phyloP scores from a whole-genome alignment of 2,888 invertebrate genomes.

The Brachyptera putata region DNA sequence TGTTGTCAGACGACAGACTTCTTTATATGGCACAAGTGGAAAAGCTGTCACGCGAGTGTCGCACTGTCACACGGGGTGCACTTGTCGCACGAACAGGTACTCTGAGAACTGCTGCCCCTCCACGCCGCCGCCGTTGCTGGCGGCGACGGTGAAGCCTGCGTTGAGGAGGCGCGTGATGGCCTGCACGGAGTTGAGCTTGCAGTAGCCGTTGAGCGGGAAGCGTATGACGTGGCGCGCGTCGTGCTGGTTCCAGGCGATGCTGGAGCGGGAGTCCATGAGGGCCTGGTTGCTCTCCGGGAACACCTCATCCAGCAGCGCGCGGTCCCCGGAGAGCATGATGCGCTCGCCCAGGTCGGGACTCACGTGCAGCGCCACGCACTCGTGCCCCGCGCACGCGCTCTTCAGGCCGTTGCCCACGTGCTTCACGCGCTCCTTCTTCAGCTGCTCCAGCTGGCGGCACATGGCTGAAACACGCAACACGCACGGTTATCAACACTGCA shows the following conservation, averaged over 20 bases:
- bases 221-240: conserved; percentile 79
- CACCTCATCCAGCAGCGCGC: conserved; percentile 69
- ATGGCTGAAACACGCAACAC: conserved; percentile 54
- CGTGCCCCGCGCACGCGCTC: conserved; percentile 47
- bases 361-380: conserved; percentile 75
- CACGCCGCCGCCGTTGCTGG: conserved; percentile 81
- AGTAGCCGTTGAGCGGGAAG: conserved; percentile 83
- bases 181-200: conserved; percentile 85
- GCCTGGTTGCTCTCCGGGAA: conserved; percentile 75
- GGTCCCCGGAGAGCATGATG: conserved; percentile 76
- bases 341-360: conserved; percentile 77
- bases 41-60: neutral
- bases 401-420: conserved; percentile 46
- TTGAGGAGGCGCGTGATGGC: conserved; percentile 77
- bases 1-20: neutral
- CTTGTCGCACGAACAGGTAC: conserved; percentile 69
- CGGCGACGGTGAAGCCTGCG: conserved; percentile 71
- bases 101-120: conserved; percentile 88
- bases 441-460: conserved; percentile 66
- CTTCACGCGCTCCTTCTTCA: conserved; percentile 65
- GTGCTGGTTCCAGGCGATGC: conserved; percentile 75
- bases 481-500: neutral
- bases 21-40: conserved; percentile 13
- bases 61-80: conserved; percentile 36
- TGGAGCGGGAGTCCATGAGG: conserved; percentile 71